Conservation (phyloP, 1,140 invertebrate species). For the Andrena cerasifolii region DNA sequence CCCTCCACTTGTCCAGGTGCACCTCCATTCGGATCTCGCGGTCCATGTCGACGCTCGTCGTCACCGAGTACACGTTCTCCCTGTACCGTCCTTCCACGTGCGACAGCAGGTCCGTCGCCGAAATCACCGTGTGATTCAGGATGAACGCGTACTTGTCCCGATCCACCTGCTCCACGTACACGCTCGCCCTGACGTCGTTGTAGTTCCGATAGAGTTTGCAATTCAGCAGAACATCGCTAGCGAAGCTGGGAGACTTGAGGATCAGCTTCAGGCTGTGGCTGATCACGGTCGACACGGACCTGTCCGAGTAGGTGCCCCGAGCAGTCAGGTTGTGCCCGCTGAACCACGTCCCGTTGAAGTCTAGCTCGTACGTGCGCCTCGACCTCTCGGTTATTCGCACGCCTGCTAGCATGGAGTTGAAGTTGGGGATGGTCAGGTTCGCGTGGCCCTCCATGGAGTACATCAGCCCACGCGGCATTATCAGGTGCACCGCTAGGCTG, state of each 20-base stretch:
- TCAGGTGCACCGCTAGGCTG: conserved; percentile 80
- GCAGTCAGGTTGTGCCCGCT: conserved; percentile 88
- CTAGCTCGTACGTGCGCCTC: conserved; percentile 84
- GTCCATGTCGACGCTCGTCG: conserved; percentile 82
- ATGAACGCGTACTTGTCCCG: conserved; percentile 85
- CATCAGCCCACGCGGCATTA: conserved; percentile 82
- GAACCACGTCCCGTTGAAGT: conserved; percentile 89
- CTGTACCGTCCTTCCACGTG: conserved; percentile 86
- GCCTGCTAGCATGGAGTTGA: conserved; percentile 84
- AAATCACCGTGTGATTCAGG: conserved; percentile 83
- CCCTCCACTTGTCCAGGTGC: conserved; percentile 89
- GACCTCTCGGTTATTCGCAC: conserved; percentile 84
- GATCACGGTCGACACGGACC: conserved; percentile 84
- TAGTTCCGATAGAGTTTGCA: conserved; percentile 85
- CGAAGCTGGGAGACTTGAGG: conserved; percentile 87
- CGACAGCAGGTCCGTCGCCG: conserved; percentile 83
- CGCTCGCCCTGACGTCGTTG: conserved; percentile 83
- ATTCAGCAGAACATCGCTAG: conserved; percentile 84
- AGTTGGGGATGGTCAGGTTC: conserved; percentile 85
- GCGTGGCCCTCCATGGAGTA: conserved; percentile 84
- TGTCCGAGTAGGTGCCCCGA: conserved; percentile 88
- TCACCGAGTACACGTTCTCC: conserved; percentile 85
- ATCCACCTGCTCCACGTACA: conserved; percentile 84
- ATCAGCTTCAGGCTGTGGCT: conserved; percentile 87
- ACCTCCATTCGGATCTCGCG: conserved; percentile 83